Evolutionary conservation across 2,888 invertebrate genomes (phyloP), one percentile per base, ranked within the genome.

Genomic region (Agriopis leucophaearia): DNA sequence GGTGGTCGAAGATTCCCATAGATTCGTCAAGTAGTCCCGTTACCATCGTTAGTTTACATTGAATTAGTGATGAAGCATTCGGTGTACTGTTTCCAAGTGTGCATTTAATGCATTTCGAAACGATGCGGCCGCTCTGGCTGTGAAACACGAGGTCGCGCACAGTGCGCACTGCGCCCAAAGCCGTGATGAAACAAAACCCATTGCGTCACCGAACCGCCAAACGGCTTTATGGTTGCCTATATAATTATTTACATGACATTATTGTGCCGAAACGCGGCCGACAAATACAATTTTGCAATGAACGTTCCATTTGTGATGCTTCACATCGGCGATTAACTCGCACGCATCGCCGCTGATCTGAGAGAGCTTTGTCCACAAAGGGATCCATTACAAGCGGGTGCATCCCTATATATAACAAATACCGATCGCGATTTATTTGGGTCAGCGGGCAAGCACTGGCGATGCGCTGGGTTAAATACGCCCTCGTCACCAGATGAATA

Each of bases 71-170:
- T 81, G 77, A 77, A 77, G 77, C 60, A 76, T 76, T 74, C 78
- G 77, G 85, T 82, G 84, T 87, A 86, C 82, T 79, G 84, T 89
- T 87, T 85, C 88, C 82, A 87, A 88, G 88, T 90, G 90, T 93
- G 92, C 92, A 92, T 91, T 93, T 84, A 91, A 92, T 93, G 91
- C 92, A 91, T 94, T 93, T 94, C 93, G 93, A 90, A 90, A 94
- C 88, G 92, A 89, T 89, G 90, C 91, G 89, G 88, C 87, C 87
- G 87, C 84, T 88, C 89, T 89, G 86, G 89, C 89, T 89, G 87
- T 89, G 91, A 88, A 88, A 88, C 85, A 86, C 92, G 92, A 93
- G 93, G 92, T 87, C 92, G 90, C 81, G 80, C 79, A 86, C 88
- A 82, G 88, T 90, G 88, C 87, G 88, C 88, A 91, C 83, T 89